Base-by-base conservation (phyloP, 2,797 vertebrate species). In the Gymnothorax reevesii region DNA sequence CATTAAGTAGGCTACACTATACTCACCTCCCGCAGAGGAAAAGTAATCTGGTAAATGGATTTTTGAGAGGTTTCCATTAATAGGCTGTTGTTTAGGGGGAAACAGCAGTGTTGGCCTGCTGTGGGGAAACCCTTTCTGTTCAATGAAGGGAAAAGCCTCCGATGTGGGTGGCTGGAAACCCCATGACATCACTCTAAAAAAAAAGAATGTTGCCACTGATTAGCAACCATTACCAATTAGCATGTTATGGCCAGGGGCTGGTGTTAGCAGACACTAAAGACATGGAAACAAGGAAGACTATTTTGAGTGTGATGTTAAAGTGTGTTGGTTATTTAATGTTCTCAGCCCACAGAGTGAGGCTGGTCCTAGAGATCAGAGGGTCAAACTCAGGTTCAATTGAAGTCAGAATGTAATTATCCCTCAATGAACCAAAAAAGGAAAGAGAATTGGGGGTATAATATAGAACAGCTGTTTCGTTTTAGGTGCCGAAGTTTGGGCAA, bases 331-430 rank as follows among this genome's bases (percentile, higher is more conserved):
- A 89, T 91, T 89, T 89, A 92, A 49, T n/a, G 20, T 93, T 94
- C 93, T 95, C 94, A 94, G 93, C 92, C 93, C 92, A 92, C 93
- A 94, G 90, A 89, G 92, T 92, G 87, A 89, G 91, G 92, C 91
- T 91, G 92, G 93, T n/a, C 94, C 93, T 94, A 93, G 94, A 92
- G 94, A 94, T 80, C 77, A 55, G 5, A 4, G 52, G 95, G 95
- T 96, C 95, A 96, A 92, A 91, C 94, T 95, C 95, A 95, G 95
- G 96, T 96, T 95, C 93, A 92, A 94, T 96, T 96, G 96, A 96
- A 96, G 96, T 96, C 95, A 97, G 95, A 96, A 95, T 96, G 94
- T 95, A 96, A 96, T 96, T 96, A 96, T 94, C 94, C 94, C 94
- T 96, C 94, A 96, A 95, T 95, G 95, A 96, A 96, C 94, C 94